phyloP scores from a whole-genome alignment of 2,888 invertebrate species.

The Saturnia pavonia region DNA sequence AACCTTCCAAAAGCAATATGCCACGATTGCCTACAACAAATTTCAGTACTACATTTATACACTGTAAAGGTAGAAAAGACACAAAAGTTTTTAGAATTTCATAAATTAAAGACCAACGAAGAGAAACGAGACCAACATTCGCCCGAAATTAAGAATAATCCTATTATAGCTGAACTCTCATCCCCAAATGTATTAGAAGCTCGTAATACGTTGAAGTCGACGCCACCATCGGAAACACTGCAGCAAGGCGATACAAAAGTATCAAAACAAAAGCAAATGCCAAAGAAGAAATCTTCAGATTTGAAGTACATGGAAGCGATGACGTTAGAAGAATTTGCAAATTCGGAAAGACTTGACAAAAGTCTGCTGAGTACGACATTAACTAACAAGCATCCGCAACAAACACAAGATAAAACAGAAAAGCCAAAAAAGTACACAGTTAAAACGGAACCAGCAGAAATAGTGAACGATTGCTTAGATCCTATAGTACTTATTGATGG shows the following conservation, averaged over 20 bases:
- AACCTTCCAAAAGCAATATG: conserved; percentile 76
- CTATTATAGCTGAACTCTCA: conserved; percentile 49
- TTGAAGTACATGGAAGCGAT: conserved; percentile 70
- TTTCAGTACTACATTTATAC: conserved; percentile 64
- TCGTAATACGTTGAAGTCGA: conserved; percentile 28
- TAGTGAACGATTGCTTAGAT: conserved; percentile 53
- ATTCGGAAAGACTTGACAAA: conserved; percentile 63
- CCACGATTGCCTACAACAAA: conserved; percentile 74
- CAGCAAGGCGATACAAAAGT: conserved; percentile 63
- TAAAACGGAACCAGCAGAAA: conserved; percentile 36
- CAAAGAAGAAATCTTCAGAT: conserved; percentile 59
- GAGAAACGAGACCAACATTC: conserved; percentile 43
- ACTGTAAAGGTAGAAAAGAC: conserved; percentile 73
- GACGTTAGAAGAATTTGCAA: conserved; percentile 71
- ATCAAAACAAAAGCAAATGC: conserved; percentile 36
- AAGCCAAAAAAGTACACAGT: conserved; percentile 33
- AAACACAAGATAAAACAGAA: conserved; percentile 28
- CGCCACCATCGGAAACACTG: conserved; percentile 43
- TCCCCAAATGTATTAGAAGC: conserved; percentile 41
- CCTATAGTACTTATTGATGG: conserved; percentile 67
- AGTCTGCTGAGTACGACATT: conserved; percentile 47
- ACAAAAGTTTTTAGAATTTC: conserved; percentile 71
- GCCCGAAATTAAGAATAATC: conserved; percentile 42
- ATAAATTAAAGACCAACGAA: conserved; percentile 58
- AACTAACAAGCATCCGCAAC: conserved; percentile 29